Evolutionary conservation across 2,888 invertebrate genomes (phyloP).

Genomic region (Cartodere bifasciata): DNA sequence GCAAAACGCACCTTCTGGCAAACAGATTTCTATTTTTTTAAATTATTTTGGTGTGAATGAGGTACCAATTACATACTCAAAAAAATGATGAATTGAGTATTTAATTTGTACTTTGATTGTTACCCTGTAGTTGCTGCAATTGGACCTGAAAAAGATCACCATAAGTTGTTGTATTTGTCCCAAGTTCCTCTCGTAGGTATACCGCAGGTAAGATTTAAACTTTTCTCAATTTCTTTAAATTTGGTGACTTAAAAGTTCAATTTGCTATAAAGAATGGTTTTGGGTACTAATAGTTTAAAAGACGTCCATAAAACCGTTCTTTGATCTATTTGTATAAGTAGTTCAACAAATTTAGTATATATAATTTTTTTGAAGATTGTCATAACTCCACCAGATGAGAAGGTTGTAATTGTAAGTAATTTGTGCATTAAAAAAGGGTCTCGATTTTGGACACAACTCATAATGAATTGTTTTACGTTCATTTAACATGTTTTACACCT

Average conservation of each 20-base stretch:
- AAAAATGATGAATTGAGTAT: conserved; percentile 10
- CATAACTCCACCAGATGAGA: conserved; percentile 24
- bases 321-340: too few relatives aligned
- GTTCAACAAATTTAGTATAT: too few relatives aligned
- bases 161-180: conserved; percentile 43
- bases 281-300: too few relatives aligned
- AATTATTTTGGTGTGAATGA: conserved; percentile 3
- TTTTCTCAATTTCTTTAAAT: too few relatives aligned
- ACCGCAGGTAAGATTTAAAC: conserved; percentile 28
- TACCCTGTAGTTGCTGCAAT: conserved; percentile 37
- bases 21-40: background rate
- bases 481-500: too few relatives aligned
- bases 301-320: too few relatives aligned
- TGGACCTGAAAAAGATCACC: conserved; percentile 44
- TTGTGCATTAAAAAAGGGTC: conserved; percentile 5
- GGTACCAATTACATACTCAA: conserved; percentile 13
- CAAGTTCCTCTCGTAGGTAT: conserved; percentile 43
- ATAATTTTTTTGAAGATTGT: conserved; percentile 19
- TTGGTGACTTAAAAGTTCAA: too few relatives aligned
- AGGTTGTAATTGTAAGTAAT: conserved; percentile 23
- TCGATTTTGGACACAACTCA: too few relatives aligned
- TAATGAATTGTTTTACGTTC: too few relatives aligned
- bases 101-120: conserved; percentile 21
- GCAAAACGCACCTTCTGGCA: background rate
- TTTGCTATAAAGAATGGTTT: too few relatives aligned